Percentiles rank a stretch among this genome's conserved stretches.
These are phyloP conservation scores for Galerucella pusilla DNA, from an alignment of 2,888 invertebrate species.

Conservation along the genomic window DNA sequence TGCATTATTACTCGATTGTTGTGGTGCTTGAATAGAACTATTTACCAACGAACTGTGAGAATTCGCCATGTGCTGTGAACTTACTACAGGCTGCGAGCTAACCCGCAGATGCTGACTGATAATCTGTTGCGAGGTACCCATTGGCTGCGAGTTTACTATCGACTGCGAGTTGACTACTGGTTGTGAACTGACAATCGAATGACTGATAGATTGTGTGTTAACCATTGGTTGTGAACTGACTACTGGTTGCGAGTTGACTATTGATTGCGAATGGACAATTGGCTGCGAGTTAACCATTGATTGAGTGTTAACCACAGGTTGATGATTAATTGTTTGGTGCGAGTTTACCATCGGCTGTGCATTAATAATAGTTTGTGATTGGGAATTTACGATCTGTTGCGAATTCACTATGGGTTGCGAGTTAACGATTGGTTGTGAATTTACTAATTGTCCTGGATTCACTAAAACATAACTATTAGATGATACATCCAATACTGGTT, in stretches of 20 bases:
- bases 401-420: slow-evolving; percentile 41
- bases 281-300: slow-evolving; percentile 29
- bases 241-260: slow-evolving; percentile 28
- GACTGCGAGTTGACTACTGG: slow-evolving; percentile 26
- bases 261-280: slow-evolving; percentile 24
- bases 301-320: slow-evolving; percentile 36
- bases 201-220: slow-evolving; percentile 33
- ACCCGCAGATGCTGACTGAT: neutral
- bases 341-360: slow-evolving; percentile 40
- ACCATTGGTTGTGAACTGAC: slow-evolving; percentile 35
- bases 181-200: slow-evolving; percentile 31
- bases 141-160: slow-evolving; percentile 16
- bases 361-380: slow-evolving; percentile 43
- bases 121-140: neutral
- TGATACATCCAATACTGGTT: slow-evolving; percentile 82
- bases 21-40: slow-evolving; percentile 2
- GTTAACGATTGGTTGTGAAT: slow-evolving; percentile 50
- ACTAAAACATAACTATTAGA: slow-evolving; percentile 76
- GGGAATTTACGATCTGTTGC: slow-evolving; percentile 41
- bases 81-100: slow-evolving; percentile 19
- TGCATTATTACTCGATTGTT: slow-evolving; percentile 1
- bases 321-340: slow-evolving; percentile 39
- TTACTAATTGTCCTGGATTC: slow-evolving; percentile 71
- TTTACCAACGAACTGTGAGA: neutral
- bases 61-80: slow-evolving; percentile 17